A percentile compares a stretch with the other conserved stretches of the same genome.
Evolutionary conservation across 1,140 invertebrate genomes (phyloP).

Genomic region (Ditylenchus dipsaci): DNA sequence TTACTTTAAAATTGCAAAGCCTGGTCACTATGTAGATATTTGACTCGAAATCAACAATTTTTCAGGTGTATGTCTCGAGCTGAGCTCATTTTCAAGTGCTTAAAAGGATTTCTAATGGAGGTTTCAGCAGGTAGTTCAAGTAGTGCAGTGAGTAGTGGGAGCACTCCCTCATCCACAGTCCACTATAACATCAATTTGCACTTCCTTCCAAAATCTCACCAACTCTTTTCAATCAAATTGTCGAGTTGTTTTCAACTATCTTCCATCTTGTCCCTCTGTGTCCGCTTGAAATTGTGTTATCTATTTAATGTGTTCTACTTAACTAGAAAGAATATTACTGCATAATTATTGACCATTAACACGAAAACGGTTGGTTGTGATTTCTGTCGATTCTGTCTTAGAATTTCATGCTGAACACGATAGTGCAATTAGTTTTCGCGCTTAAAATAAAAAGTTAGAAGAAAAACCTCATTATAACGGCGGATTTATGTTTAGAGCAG

Average conservation of each 20-base stretch:
- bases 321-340: too few species aligned
- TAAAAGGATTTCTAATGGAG: constrained; percentile 98
- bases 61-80: constrained; percentile 79
- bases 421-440: too few species aligned
- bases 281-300: constrained; percentile 1
- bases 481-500: too few species aligned
- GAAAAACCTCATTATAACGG: too few species aligned
- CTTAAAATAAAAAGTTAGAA: too few species aligned
- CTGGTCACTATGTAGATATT: too few species aligned
- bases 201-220: constrained; percentile 30
- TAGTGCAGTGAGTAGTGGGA: neutral
- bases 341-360: too few species aligned
- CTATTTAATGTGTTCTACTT: neutral
- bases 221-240: constrained; percentile 34
- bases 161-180: neutral
- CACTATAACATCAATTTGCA: constrained; percentile 49
- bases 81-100: constrained; percentile 93
- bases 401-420: too few species aligned
- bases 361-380: too few species aligned
- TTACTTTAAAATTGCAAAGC: too few species aligned
- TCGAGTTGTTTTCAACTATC: constrained; percentile 38
- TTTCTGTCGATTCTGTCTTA: too few species aligned
- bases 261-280: constrained; percentile 43
- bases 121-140: constrained; percentile 28
- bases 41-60: too few species aligned